These are phyloP conservation scores for Puntigrus tetrazona DNA, from an alignment of 2,113 vertebrate genomes.

Conservation along the genomic window DNA sequence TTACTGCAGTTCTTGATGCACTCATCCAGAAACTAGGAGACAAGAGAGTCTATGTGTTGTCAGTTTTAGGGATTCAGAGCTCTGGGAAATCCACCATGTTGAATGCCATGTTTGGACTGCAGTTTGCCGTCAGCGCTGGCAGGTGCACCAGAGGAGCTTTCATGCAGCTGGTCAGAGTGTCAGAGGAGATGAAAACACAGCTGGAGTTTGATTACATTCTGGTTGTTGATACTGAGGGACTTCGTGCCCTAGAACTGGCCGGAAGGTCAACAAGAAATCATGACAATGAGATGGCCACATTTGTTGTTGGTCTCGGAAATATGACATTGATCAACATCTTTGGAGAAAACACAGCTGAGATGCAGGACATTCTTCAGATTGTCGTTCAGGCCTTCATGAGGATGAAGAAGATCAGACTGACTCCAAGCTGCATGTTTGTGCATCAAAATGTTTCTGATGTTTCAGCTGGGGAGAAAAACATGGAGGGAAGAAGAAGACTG, in stretches of 20 bases:
- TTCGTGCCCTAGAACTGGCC: constrained; percentile 1
- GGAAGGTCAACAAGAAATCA: constrained; percentile 56
- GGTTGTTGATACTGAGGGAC: neutral
- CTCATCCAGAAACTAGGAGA: constrained; percentile 72
- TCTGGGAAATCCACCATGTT: constrained; percentile 72
- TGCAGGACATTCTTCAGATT: constrained; percentile 15
- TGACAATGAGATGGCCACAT: constrained; percentile 72
- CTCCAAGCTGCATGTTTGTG: neutral
- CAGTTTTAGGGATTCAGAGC: constrained; percentile 75
- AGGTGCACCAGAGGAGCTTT: constrained; percentile 24
- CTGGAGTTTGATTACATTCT: constrained; percentile 28
- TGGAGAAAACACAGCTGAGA: constrained; percentile 55
- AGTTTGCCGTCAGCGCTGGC: constrained; percentile 6
- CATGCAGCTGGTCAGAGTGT: constrained; percentile 71
- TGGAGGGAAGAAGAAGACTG: neutral
- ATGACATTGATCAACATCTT: constrained; percentile 71
- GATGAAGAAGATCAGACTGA: neutral
- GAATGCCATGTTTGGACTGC: constrained; percentile 7
- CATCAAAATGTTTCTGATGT: neutral
- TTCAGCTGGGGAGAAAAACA: neutral
- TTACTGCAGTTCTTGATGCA: constrained; percentile 63
- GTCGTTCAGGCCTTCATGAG: neutral
- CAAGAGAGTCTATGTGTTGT: constrained; percentile 77
- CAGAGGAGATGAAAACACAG: constrained; percentile 36
- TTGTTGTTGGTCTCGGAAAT: constrained; percentile 70